These are phyloP conservation scores for Thera obeliscata DNA, from an alignment of 2,888 invertebrate species.

Conservation along the genomic window DNA sequence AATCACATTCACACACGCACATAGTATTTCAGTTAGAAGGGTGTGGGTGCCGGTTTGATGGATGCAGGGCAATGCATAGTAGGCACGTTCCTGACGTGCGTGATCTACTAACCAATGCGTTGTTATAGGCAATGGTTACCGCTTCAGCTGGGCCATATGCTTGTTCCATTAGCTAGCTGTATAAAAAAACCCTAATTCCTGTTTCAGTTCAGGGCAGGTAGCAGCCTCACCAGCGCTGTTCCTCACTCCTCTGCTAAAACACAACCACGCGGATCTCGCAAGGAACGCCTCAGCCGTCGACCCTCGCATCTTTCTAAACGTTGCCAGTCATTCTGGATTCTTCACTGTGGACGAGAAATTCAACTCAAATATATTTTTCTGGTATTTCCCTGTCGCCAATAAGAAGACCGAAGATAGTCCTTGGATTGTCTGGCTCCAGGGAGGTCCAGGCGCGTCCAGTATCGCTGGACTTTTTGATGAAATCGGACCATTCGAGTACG, in stretches of 20 bases:
- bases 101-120: too few relatives aligned
- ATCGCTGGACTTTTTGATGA: constrained; percentile 69
- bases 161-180: too few relatives aligned
- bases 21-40: too few relatives aligned
- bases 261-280: constrained; percentile 56
- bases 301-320: constrained; percentile 60
- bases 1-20: too few relatives aligned
- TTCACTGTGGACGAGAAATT: constrained; percentile 88
- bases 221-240: constrained; percentile 54
- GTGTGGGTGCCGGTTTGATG: too few relatives aligned
- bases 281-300: constrained; percentile 59
- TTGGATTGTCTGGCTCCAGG: constrained; percentile 93
- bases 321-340: constrained; percentile 79
- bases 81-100: too few relatives aligned
- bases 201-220: constrained; percentile 47
- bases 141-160: too few relatives aligned
- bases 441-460: constrained; percentile 92
- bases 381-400: constrained; percentile 89
- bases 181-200: neutral
- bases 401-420: constrained; percentile 79
- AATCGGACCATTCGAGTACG: constrained; percentile 68
- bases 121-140: too few relatives aligned
- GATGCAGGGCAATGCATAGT: too few relatives aligned
- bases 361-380: constrained; percentile 92
- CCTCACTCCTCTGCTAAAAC: constrained; percentile 61